Evolutionary conservation across 2,113 vertebrate species (phyloP).

Genomic region (Amphilophus citrinellus): DNA sequence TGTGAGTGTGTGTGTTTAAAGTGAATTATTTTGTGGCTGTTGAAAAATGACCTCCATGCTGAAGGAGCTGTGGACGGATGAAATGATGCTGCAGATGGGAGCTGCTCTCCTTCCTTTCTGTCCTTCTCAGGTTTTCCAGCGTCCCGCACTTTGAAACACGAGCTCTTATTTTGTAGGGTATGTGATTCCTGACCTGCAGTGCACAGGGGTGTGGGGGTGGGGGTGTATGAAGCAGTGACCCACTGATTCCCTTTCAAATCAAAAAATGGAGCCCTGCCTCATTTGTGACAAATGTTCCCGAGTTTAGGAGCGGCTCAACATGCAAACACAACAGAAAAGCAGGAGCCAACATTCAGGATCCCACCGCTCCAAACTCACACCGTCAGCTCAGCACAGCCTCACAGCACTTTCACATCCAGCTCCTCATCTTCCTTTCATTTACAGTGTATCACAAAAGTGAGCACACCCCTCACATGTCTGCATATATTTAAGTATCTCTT

Average conservation of each 20-base stretch:
- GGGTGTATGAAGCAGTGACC: not conserved
- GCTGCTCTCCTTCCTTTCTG: not conserved
- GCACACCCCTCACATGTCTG: no score
- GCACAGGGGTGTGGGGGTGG: not conserved
- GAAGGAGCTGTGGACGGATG: not conserved
- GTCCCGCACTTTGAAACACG: not conserved
- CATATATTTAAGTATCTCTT: no score
- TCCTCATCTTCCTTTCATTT: no score
- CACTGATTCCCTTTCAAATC: not conserved
- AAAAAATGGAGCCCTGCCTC: no score
- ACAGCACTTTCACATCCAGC: no score
- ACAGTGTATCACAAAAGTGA: no score
- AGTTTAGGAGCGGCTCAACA: not conserved
- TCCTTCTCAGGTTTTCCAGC: not conserved
- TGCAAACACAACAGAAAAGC: no score
- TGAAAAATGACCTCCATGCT: not conserved
- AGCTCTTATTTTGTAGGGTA: not conserved
- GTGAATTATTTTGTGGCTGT: not conserved
- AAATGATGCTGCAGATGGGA: not conserved
- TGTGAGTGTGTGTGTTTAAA: not conserved
- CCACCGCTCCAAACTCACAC: no score
- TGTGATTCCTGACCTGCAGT: not conserved
- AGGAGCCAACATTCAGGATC: no score
- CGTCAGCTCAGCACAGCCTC: no score
- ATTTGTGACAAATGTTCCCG: not conserved